Evolutionary conservation across 2,888 invertebrate genomes (phyloP).

Genomic region (Pandemis corylana): DNA sequence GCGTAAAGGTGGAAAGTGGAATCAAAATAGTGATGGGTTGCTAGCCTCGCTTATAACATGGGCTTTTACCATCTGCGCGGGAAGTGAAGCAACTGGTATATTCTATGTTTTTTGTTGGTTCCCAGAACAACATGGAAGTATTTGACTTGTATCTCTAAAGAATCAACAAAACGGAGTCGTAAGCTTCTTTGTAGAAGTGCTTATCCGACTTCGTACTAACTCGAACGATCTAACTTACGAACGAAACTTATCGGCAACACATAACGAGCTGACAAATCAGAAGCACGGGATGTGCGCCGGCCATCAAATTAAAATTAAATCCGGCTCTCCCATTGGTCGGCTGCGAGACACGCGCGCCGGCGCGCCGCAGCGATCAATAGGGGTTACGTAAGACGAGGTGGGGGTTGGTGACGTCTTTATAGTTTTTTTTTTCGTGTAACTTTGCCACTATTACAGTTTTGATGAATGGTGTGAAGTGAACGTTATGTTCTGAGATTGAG

Average conservation of each 20-base stretch:
- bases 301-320: conserved; percentile 82
- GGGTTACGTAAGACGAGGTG: conserved; percentile 70
- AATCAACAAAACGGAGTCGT: neutral
- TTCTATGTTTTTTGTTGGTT: too few species aligned
- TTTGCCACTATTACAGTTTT: conserved; percentile 20
- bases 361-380: conserved; percentile 73
- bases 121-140: too few species aligned
- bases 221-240: conserved; percentile 39
- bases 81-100: too few species aligned
- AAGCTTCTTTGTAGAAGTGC: conserved; percentile 5
- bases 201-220: conserved; percentile 2
- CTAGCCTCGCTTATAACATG: too few species aligned
- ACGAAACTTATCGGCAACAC: conserved; percentile 53
- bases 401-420: conserved; percentile 52
- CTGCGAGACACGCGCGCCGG: conserved; percentile 49
- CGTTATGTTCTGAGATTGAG: neutral
- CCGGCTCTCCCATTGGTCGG: conserved; percentile 68
- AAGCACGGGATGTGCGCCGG: conserved; percentile 59
- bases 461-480: conserved; percentile 8
- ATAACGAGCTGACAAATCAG: conserved; percentile 73
- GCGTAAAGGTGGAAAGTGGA: too few species aligned
- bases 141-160: neutral
- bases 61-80: too few species aligned
- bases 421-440: conserved; percentile 8
- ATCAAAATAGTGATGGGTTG: too few species aligned